Conservation (phyloP, 2,888 invertebrate genomes). For the Spodoptera littoralis region DNA sequence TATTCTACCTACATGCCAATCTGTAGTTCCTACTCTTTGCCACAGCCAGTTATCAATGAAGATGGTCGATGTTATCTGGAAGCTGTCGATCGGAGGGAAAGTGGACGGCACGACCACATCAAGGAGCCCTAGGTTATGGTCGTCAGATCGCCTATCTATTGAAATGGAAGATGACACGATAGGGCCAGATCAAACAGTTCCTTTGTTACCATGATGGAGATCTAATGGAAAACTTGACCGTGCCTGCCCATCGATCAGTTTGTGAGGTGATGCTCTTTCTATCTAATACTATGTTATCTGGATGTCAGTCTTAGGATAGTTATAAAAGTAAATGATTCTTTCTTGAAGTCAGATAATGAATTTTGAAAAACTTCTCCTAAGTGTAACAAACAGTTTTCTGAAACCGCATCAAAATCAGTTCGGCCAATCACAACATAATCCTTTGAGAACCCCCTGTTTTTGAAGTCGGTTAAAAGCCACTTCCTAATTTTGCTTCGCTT, state of each 20-base stretch:
- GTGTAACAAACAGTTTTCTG: no score
- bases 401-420: no score
- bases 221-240: constrained; percentile 8
- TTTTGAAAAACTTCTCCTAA: no score
- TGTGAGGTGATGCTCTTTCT: neutral
- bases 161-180: constrained; percentile 29
- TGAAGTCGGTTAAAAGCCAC: no score
- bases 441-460: no score
- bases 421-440: no score
- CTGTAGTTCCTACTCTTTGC: constrained; percentile 64
- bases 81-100: constrained; percentile 65
- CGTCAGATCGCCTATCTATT: constrained; percentile 28
- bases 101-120: constrained; percentile 58
- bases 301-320: no score
- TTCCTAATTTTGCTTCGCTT: no score
- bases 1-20: constrained; percentile 39
- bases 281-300: no score
- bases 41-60: constrained; percentile 79
- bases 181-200: constrained; percentile 5
- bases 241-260: constrained; percentile 30
- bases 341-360: no score
- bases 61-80: constrained; percentile 73
- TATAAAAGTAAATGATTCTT: no score
- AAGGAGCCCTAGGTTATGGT: constrained; percentile 58
- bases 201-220: constrained; percentile 25